Percentiles rank a stretch among this genome's conserved stretches.
phyloP scores from a whole-genome alignment of 2,113 vertebrate species.

The Nesoenas mayeri region DNA sequence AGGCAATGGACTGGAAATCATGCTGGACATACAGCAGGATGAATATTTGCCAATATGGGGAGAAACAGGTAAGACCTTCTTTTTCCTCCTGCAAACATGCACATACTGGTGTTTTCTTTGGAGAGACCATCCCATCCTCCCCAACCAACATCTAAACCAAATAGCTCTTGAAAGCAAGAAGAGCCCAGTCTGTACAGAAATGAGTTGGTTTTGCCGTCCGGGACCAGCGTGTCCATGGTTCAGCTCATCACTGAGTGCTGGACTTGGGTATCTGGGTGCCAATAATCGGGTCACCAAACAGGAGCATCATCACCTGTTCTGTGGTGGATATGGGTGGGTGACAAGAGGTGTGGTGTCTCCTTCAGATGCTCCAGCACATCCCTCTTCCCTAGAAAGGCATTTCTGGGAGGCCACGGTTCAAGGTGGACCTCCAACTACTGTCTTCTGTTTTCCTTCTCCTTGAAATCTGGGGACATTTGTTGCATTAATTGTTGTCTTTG shows the following conservation, averaged over 20 bases:
- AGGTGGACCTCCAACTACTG: neutral
- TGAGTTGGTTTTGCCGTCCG: neutral
- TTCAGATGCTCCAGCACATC: neutral
- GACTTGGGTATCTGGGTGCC: neutral
- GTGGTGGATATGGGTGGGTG: neutral
- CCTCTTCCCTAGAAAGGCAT: neutral
- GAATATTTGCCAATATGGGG: constrained; percentile 86
- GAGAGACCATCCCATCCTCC: neutral
- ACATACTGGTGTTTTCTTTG: neutral
- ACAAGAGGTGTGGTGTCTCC: neutral
- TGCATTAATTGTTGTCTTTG: neutral
- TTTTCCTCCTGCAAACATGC: neutral
- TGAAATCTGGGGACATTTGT: accelerated
- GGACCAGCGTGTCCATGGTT: neutral
- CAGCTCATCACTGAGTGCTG: neutral
- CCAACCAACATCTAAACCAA: neutral
- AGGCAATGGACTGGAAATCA: constrained; percentile 97
- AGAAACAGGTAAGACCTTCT: constrained; percentile 78
- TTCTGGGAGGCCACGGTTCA: accelerated
- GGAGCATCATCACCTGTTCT: neutral
- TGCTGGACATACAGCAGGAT: constrained; percentile 99
- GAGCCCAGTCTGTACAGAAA: neutral
- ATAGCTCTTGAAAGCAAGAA: neutral
- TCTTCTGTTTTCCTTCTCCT: neutral
- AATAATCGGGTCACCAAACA: neutral